Percentiles rank a stretch among this genome's conserved stretches.
Evolutionary conservation across 1,140 invertebrate species (phyloP).

Genomic region (Arctopsyche grandis): DNA sequence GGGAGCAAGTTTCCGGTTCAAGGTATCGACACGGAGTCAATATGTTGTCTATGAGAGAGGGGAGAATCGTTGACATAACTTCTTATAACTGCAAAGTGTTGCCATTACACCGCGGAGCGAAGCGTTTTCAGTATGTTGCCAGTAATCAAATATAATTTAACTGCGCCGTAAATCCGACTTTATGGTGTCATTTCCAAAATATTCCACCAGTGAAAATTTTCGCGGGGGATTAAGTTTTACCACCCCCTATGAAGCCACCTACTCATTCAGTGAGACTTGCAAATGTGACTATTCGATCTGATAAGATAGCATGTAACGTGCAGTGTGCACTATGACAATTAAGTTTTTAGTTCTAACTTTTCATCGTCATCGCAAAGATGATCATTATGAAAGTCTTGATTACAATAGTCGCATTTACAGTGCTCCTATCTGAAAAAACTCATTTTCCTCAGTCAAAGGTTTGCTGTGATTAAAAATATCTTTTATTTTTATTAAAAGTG

Average conservation of each 20-base stretch:
- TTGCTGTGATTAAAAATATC: background rate
- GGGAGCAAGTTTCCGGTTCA: background rate
- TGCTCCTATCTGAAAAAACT: background rate
- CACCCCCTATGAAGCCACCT: background rate
- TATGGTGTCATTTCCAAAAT: constrained; percentile 32
- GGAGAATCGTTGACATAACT: constrained; percentile 34
- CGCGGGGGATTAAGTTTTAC: constrained; percentile 21
- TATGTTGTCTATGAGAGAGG: background rate
- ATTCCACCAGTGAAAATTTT: constrained; percentile 25
- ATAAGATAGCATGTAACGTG: background rate
- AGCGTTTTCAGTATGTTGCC: constrained; percentile 35
- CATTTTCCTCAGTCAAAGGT: background rate
- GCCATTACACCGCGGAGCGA: constrained; percentile 27
- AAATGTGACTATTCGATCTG: background rate
- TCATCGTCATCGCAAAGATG: background rate
- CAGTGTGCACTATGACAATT: background rate
- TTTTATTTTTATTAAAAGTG: background rate
- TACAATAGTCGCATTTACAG: background rate
- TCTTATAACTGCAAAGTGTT: constrained; percentile 42
- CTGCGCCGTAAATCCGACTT: constrained; percentile 20
- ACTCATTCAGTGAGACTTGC: background rate
- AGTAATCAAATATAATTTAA: constrained; percentile 44
- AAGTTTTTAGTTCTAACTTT: background rate
- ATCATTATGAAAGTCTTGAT: background rate
- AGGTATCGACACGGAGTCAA: constrained; percentile 16